Conservation (phyloP, 1,140 invertebrate species). For the Choristoneura fumiferana region DNA sequence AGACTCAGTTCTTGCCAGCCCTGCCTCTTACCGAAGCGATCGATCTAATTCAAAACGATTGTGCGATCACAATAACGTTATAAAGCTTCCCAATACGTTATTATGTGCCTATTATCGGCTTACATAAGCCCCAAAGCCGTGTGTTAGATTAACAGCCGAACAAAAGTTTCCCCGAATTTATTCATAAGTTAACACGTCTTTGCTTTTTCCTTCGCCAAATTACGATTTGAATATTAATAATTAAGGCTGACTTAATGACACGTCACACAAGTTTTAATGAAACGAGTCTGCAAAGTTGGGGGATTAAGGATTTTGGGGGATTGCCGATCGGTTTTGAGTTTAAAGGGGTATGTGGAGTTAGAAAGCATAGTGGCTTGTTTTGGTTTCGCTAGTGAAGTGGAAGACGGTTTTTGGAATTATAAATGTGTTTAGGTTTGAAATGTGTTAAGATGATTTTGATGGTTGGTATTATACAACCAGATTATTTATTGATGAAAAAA, state of each 20-base stretch:
- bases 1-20: background rate
- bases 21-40: background rate
- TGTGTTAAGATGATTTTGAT: too few species aligned
- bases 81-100: slow-evolving; percentile 1
- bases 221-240: slow-evolving; percentile 77
- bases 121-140: slow-evolving; percentile 21
- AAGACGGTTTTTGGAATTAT: too few species aligned
- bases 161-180: slow-evolving; percentile 54
- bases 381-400: too few species aligned
- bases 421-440: too few species aligned
- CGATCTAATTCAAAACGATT: slow-evolving; percentile 8
- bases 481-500: too few species aligned
- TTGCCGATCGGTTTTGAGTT: too few species aligned
- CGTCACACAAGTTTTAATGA: slow-evolving; percentile 77
- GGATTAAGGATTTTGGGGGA: background rate
- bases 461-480: too few species aligned
- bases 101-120: slow-evolving; percentile 5
- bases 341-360: slow-evolving; percentile 2
- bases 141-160: slow-evolving; percentile 21
- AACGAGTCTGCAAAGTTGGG: slow-evolving; percentile 30
- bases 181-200: slow-evolving; percentile 70
- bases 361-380: background rate
- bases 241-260: slow-evolving; percentile 72
- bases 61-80: background rate
- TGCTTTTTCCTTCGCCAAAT: slow-evolving; percentile 69